phyloP scores from a whole-genome alignment of 2,113 vertebrate species.

The Triplophysa tibetana region DNA sequence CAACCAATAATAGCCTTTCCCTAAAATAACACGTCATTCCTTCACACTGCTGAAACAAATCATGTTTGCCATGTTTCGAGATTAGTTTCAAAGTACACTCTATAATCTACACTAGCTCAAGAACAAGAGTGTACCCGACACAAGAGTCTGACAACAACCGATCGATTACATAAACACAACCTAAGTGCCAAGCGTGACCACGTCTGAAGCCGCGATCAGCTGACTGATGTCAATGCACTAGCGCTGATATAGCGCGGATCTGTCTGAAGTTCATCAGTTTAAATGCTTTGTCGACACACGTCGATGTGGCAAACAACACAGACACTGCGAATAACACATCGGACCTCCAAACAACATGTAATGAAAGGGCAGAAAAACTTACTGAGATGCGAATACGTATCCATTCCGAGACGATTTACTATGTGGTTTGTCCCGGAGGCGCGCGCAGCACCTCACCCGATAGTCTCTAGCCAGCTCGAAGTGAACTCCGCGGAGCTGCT shows the following conservation, averaged over 20 bases:
- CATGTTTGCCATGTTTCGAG: too few relatives aligned
- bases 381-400: slow-evolving; percentile 76
- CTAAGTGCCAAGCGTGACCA: slow-evolving; percentile 79
- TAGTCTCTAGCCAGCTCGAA: slow-evolving; percentile 66
- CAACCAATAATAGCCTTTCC: slow-evolving; percentile 54
- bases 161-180: slow-evolving; percentile 77
- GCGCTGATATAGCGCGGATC: background rate
- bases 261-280: slow-evolving; percentile 21
- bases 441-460: slow-evolving; percentile 73
- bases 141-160: slow-evolving; percentile 65
- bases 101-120: slow-evolving; percentile 42
- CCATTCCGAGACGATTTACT: slow-evolving; percentile 68
- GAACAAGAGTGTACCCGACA: slow-evolving; percentile 61
- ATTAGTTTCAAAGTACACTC: too few relatives aligned
- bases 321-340: background rate
- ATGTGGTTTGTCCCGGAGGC: slow-evolving; percentile 64
- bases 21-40: slow-evolving; percentile 44
- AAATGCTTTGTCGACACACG: background rate
- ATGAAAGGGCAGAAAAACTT: slow-evolving; percentile 57
- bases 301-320: background rate
- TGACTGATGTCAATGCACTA: slow-evolving; percentile 63
- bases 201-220: slow-evolving; percentile 70
- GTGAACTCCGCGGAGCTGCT: slow-evolving; percentile 64
- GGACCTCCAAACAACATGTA: background rate
- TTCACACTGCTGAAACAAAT: slow-evolving; percentile 42